Percentiles rank a stretch among this genome's conserved stretches.
Conservation (phyloP, 1,140 invertebrate species). For the Cyrtorhinus lividipennis region DNA sequence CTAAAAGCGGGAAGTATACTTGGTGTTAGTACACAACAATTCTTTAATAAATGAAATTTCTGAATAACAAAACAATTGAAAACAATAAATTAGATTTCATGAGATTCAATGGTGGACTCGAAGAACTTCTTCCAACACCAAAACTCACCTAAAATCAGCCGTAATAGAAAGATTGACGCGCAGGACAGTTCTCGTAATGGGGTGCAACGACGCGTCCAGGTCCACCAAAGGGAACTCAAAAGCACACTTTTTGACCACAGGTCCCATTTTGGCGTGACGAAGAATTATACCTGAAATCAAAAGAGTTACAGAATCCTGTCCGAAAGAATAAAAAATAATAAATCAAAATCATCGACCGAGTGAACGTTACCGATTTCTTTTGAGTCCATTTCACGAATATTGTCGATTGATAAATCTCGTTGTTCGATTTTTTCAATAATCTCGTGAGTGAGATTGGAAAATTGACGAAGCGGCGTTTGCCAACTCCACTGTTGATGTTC, state of each 20-base stretch:
- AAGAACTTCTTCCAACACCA: no score
- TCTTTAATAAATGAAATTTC: no score
- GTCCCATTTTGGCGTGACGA: conserved; percentile 58
- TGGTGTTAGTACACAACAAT: no score
- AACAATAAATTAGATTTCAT: no score
- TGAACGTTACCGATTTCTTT: conserved; percentile 82
- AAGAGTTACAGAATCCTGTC: not conserved
- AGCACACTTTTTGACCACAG: conserved; percentile 67
- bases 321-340: not conserved
- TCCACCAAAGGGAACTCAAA: conserved; percentile 70
- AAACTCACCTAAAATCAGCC: conserved; percentile 57
- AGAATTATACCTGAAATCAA: conserved; percentile 48
- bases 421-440: conserved; percentile 71
- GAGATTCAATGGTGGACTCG: no score
- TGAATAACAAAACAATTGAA: no score
- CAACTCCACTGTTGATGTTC: conserved; percentile 79
- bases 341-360: no score
- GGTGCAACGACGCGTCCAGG: conserved; percentile 73
- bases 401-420: conserved; percentile 53
- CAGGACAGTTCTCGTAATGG: conserved; percentile 86
- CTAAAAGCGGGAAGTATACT: no score
- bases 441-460: conserved; percentile 58
- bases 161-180: conserved; percentile 68
- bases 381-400: conserved; percentile 69
- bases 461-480: conserved; percentile 75